These are phyloP conservation scores for Urocyon cinereoargenteus DNA, from an alignment of 2,797 vertebrate species.

Conservation along the genomic window DNA sequence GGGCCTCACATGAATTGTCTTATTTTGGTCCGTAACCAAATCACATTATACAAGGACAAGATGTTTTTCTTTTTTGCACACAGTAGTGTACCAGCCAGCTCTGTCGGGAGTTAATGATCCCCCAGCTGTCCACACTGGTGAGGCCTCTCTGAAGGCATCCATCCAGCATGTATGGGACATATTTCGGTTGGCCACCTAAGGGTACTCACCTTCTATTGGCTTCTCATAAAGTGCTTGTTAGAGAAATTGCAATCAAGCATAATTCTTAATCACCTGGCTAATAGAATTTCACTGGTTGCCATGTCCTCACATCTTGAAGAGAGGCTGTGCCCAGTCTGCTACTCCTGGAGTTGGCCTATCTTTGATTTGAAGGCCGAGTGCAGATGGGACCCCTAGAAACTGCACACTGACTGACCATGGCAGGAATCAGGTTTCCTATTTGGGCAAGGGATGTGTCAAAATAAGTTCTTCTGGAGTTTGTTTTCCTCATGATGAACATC, in stretches of 20 bases:
- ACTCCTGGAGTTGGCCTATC: not conserved
- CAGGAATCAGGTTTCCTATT: not conserved
- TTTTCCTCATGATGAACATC: not conserved
- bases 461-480: not conserved
- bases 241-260: not conserved
- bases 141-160: not conserved
- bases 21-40: not conserved
- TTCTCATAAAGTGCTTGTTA: not conserved
- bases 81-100: not conserved
- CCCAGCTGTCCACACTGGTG: not conserved
- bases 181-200: not conserved
- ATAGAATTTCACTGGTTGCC: not conserved
- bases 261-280: not conserved
- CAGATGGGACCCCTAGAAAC: not conserved
- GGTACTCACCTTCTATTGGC: not conserved
- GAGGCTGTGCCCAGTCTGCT: not conserved
- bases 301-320: not conserved
- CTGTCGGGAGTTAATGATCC: not conserved
- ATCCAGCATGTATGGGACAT: not conserved
- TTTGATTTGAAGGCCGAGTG: not conserved
- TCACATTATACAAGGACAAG: not conserved
- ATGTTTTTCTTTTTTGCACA: not conserved
- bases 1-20: not conserved
- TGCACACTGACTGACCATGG: not conserved
- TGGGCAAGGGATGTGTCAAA: not conserved